A percentile compares a stretch with the other conserved stretches of the same genome.
These are phyloP conservation scores for Chlorops oryzae DNA, from an alignment of 1,140 invertebrate species.

Conservation along the genomic window DNA sequence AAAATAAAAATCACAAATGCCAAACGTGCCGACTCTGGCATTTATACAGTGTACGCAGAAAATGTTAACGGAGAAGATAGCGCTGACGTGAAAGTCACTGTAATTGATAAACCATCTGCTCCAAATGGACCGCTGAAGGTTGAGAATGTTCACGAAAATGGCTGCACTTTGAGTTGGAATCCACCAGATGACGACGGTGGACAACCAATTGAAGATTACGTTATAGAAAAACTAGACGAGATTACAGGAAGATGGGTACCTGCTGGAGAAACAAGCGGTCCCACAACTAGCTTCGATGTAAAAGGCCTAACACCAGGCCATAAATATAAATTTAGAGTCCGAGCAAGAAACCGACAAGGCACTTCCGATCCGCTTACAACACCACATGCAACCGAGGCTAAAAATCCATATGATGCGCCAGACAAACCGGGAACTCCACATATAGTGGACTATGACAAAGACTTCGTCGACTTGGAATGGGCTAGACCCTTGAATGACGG, in stretches of 20 bases:
- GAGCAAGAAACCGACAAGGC: conserved; percentile 92
- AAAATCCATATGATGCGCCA: conserved; percentile 92
- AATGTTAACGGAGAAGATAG: conserved; percentile 90
- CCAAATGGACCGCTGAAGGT: conserved; percentile 88
- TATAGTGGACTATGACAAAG: conserved; percentile 85
- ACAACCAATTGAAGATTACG: conserved; percentile 81
- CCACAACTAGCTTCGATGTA: conserved; percentile 63
- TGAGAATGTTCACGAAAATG: conserved; percentile 73
- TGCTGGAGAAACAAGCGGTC: conserved; percentile 80
- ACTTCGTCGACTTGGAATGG: conserved; percentile 96
- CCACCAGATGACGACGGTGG: conserved; percentile 88
- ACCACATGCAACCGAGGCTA: conserved; percentile 86
- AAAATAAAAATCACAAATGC: conserved; percentile 81
- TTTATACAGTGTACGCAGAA: conserved; percentile 85
- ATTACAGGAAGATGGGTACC: conserved; percentile 88
- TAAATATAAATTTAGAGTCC: conserved; percentile 94
- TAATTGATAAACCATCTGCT: conserved; percentile 81
- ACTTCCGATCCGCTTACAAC: conserved; percentile 89
- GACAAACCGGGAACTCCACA: conserved; percentile 81
- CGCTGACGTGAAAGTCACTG: conserved; percentile 85
- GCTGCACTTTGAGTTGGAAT: conserved; percentile 67
- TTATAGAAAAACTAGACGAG: conserved; percentile 92
- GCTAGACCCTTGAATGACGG: conserved; percentile 77
- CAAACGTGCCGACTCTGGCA: conserved; percentile 80
- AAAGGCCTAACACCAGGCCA: conserved; percentile 80